phyloP scores from a whole-genome alignment of 2,888 invertebrate genomes.

The Heliconius sara region DNA sequence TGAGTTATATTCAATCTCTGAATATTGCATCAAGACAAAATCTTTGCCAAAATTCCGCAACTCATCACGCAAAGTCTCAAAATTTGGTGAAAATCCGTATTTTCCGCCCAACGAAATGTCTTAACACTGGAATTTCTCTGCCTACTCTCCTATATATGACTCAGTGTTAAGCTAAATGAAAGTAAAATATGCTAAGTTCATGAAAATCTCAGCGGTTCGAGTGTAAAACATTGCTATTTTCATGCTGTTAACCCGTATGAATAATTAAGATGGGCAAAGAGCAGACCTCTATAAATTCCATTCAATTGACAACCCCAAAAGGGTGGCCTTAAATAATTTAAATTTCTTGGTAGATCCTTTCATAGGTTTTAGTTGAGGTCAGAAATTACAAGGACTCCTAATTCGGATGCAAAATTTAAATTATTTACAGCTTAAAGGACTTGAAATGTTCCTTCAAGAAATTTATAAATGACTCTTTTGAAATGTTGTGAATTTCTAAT shows the following conservation, averaged over 20 bases:
- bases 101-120: no score
- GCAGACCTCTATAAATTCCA: not conserved
- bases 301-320: conserved; percentile 11
- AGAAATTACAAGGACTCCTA: not conserved
- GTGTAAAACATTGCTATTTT: not conserved
- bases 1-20: no score
- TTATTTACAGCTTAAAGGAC: not conserved
- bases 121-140: no score
- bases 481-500: not conserved
- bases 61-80: no score
- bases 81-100: no score
- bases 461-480: not conserved
- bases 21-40: no score
- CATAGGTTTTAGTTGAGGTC: conserved; percentile 8
- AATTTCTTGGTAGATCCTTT: conserved; percentile 16
- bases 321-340: conserved; percentile 2
- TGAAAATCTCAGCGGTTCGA: not conserved
- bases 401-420: not conserved
- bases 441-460: not conserved
- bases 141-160: no score
- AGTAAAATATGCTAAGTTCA: not conserved
- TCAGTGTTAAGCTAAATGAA: no score
- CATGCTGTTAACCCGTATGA: conserved; percentile 5
- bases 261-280: conserved; percentile 9
- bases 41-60: no score